Evolutionary conservation across 2,113 vertebrate genomes (phyloP).

Genomic region (Cathartes aura): DNA sequence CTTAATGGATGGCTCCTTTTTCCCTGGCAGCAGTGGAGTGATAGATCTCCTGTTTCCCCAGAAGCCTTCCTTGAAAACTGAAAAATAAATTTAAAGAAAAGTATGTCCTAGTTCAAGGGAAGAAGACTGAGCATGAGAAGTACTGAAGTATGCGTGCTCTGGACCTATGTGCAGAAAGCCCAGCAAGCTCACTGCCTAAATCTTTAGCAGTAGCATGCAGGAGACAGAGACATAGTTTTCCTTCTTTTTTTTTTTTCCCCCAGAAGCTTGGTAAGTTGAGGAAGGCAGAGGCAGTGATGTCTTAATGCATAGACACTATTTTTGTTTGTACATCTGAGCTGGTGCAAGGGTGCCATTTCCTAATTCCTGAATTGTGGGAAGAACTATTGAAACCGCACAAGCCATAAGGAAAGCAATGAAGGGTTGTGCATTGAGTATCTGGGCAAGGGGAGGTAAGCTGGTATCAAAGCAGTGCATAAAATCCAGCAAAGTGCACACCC

Average conservation of each 20-base stretch:
- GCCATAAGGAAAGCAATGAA: neutral
- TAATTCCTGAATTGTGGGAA: neutral
- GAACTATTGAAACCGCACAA: neutral
- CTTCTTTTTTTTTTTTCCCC: neutral
- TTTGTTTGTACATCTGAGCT: neutral
- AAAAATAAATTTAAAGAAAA: neutral
- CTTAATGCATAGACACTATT: neutral
- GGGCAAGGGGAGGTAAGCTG: neutral
- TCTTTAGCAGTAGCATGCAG: neutral
- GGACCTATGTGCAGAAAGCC: neutral
- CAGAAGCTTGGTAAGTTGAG: neutral
- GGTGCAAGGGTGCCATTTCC: neutral
- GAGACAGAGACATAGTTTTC: neutral
- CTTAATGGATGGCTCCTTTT: neutral
- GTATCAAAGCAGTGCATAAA: neutral
- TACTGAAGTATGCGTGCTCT: neutral
- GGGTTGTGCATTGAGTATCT: neutral
- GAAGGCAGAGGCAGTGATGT: neutral
- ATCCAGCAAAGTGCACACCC: neutral
- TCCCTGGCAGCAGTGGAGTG: neutral
- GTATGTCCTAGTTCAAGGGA: neutral
- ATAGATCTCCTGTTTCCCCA: neutral
- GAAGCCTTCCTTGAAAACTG: neutral
- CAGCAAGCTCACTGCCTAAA: neutral
- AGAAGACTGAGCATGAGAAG: neutral